Conservation (phyloP, 1,140 invertebrate species). For the Trissolcus basalis region DNA sequence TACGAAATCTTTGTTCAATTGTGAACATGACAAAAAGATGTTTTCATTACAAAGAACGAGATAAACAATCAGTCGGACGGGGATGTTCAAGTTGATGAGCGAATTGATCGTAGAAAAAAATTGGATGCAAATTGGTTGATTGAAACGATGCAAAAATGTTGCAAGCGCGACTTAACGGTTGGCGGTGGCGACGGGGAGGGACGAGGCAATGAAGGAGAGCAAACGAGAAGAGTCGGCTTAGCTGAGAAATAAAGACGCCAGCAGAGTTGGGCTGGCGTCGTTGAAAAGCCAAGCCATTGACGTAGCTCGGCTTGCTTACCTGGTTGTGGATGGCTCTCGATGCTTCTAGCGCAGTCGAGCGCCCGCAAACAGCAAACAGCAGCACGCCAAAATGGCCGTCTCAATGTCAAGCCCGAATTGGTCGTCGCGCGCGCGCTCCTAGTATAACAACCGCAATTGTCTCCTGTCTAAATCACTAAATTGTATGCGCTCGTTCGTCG, state of each 20-base stretch:
- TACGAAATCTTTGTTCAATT: background rate
- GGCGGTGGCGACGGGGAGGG: background rate
- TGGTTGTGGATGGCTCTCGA: constrained; percentile 29
- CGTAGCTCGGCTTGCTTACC: constrained; percentile 4
- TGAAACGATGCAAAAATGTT: constrained; percentile 6
- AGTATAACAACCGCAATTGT: constrained; percentile 20
- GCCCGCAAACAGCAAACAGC: constrained; percentile 18
- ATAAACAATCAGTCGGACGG: too few relatives aligned
- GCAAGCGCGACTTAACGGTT: constrained; percentile 29
- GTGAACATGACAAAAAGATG: too few relatives aligned
- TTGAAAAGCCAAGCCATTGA: too few relatives aligned
- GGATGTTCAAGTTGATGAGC: too few relatives aligned
- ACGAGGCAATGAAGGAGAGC: background rate
- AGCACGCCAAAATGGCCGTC: constrained; percentile 45
- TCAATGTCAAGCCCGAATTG: constrained; percentile 39
- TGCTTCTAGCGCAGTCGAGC: constrained; percentile 15
- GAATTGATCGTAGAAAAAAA: background rate
- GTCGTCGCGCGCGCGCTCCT: constrained; percentile 22
- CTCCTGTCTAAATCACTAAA: constrained; percentile 4
- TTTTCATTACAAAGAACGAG: too few relatives aligned
- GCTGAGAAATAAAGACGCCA: constrained; percentile 2
- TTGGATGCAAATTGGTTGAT: background rate
- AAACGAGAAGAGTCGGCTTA: background rate
- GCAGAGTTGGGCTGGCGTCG: background rate
- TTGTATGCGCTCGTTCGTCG: background rate